These are phyloP conservation scores for Ondatra zibethicus DNA, from an alignment of 2,113 vertebrate genomes.

Conservation along the genomic window DNA sequence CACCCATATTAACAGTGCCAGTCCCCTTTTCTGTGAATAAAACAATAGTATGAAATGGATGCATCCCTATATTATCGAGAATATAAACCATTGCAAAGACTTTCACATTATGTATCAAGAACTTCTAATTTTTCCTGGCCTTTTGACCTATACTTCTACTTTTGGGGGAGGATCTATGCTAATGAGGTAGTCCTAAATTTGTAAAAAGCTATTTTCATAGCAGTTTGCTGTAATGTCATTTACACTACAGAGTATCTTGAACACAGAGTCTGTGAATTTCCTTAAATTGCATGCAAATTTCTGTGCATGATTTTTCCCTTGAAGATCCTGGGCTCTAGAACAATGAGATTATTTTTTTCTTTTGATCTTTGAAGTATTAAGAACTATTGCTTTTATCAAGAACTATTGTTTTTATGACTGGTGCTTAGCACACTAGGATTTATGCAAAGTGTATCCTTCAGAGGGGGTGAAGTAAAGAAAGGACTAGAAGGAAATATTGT, in stretches of 20 bases:
- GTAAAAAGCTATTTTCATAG: constrained; percentile 9
- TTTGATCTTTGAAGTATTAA: constrained; percentile 29
- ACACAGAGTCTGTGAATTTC: not conserved
- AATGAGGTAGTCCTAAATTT: constrained; percentile 56
- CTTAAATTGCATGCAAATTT: constrained; percentile 56
- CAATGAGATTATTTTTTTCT: constrained; percentile 20
- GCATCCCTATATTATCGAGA: not conserved
- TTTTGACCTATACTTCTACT: not conserved
- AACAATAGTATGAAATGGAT: constrained; percentile 15
- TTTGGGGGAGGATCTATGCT: not conserved
- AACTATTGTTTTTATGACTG: constrained; percentile 32
- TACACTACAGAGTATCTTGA: constrained; percentile 51
- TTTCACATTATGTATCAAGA: not conserved
- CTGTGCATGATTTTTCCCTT: constrained; percentile 22
- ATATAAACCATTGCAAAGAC: constrained; percentile 33
- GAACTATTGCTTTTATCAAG: constrained; percentile 32
- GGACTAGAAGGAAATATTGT: constrained; percentile 33
- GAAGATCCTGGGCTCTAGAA: constrained; percentile 7
- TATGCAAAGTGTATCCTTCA: constrained; percentile 48
- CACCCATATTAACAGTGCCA: constrained; percentile 14
- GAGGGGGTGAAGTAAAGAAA: not conserved
- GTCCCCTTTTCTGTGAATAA: constrained; percentile 30
- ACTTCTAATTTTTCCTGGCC: not conserved
- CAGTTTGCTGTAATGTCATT: constrained; percentile 35
- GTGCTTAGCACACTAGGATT: not conserved